These are phyloP conservation scores for Escarpia spicata DNA, from an alignment of 2,888 invertebrate genomes.

Conservation along the genomic window DNA sequence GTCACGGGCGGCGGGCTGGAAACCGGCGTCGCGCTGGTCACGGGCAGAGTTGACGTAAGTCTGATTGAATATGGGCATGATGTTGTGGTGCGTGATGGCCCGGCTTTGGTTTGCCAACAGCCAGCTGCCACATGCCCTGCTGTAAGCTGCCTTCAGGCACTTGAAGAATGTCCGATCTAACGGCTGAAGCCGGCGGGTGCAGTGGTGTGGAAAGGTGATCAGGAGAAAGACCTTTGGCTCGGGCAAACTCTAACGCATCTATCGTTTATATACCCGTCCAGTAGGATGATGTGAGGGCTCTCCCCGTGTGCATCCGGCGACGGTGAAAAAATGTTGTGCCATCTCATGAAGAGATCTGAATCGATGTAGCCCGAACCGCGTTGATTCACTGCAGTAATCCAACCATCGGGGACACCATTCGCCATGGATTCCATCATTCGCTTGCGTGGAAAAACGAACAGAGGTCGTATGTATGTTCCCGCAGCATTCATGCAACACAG, in stretches of 20 bases:
- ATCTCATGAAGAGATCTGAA: constrained; percentile 42
- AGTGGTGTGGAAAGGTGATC: background rate
- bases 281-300: constrained; percentile 51
- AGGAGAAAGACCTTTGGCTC: constrained; percentile 45
- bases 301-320: constrained; percentile 40
- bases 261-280: constrained; percentile 57
- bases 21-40: too few relatives aligned
- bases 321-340: constrained; percentile 57
- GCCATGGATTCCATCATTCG: background rate
- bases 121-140: background rate
- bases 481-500: background rate
- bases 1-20: too few relatives aligned
- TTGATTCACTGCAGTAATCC: background rate
- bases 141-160: background rate
- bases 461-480: background rate
- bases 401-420: background rate
- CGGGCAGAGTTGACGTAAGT: too few relatives aligned
- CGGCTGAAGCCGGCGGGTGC: background rate
- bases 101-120: background rate
- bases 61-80: too few relatives aligned
- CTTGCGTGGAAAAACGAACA: background rate
- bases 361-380: constrained; percentile 48
- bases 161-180: background rate
- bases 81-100: too few relatives aligned
- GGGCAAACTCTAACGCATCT: constrained; percentile 50